These are phyloP conservation scores for Platyscapa corneri DNA, from an alignment of 1,140 invertebrate species.

Conservation along the genomic window DNA sequence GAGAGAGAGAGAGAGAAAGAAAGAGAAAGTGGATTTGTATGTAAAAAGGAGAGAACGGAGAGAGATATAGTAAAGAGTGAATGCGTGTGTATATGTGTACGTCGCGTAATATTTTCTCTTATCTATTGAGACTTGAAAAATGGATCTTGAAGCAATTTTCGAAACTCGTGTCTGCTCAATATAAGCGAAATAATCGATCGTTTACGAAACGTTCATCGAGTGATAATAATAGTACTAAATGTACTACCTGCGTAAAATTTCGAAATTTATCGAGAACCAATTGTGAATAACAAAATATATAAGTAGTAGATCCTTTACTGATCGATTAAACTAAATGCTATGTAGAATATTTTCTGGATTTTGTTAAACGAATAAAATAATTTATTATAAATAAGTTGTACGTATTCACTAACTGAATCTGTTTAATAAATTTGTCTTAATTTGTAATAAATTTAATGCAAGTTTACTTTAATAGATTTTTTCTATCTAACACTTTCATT, in stretches of 20 bases:
- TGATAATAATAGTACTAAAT: constrained; percentile 36
- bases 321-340: not conserved
- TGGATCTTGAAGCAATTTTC: constrained; percentile 15
- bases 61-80: too few relatives aligned
- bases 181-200: constrained; percentile 25
- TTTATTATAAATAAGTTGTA: too few relatives aligned
- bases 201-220: constrained; percentile 37
- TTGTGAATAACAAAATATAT: not conserved
- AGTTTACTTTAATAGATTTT: too few relatives aligned
- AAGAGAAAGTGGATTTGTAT: too few relatives aligned
- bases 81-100: not conserved
- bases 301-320: not conserved
- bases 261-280: not conserved
- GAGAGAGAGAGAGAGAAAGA: constrained; percentile 19
- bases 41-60: too few relatives aligned
- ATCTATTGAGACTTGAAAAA: constrained; percentile 8
- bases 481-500: too few relatives aligned
- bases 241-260: not conserved
- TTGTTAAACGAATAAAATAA: not conserved
- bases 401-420: too few relatives aligned
- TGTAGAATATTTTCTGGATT: not conserved
- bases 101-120: not conserved
- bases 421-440: too few relatives aligned
- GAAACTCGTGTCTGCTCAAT: not conserved
- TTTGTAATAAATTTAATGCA: too few relatives aligned